Percentiles rank a stretch among this genome's conserved stretches.
These are phyloP conservation scores for Lasioglossum calceatum DNA, from an alignment of 2,888 invertebrate genomes.

Conservation along the genomic window DNA sequence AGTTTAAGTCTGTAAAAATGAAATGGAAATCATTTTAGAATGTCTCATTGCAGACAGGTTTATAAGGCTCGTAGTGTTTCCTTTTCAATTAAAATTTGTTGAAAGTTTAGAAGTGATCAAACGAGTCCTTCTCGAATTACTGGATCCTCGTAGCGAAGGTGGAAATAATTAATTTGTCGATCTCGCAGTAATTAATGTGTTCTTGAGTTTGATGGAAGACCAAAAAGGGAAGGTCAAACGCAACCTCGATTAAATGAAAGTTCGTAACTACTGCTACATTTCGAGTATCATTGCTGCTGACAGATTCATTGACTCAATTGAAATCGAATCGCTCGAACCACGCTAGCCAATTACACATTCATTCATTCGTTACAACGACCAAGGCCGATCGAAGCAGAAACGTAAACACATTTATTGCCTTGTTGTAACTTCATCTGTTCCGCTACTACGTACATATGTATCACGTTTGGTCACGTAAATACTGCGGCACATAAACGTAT, in stretches of 20 bases:
- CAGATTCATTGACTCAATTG: conserved; percentile 46
- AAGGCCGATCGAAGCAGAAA: conserved; percentile 14
- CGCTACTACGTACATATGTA: background rate
- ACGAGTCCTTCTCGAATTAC: background rate
- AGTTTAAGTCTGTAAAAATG: background rate
- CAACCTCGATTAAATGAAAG: background rate
- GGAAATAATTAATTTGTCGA: background rate
- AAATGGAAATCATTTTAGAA: background rate
- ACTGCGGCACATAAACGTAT: background rate
- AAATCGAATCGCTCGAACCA: conserved; percentile 34
- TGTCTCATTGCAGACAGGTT: background rate
- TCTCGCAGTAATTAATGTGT: background rate
- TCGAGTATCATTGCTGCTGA: conserved; percentile 34
- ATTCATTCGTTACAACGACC: conserved; percentile 37
- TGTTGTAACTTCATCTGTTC: conserved; percentile 18
- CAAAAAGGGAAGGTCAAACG: background rate
- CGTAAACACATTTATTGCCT: conserved; percentile 13
- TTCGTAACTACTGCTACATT: conserved; percentile 4
- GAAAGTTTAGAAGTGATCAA: background rate
- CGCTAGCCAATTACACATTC: conserved; percentile 43
- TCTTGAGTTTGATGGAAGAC: conserved; percentile 3
- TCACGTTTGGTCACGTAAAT: background rate
- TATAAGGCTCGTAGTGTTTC: background rate
- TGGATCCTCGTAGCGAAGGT: background rate
- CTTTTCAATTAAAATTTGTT: background rate